Percentiles rank a stretch among this genome's conserved stretches.
These are phyloP conservation scores for Mystacides longicornis DNA, from an alignment of 2,888 invertebrate species.

Conservation along the genomic window DNA sequence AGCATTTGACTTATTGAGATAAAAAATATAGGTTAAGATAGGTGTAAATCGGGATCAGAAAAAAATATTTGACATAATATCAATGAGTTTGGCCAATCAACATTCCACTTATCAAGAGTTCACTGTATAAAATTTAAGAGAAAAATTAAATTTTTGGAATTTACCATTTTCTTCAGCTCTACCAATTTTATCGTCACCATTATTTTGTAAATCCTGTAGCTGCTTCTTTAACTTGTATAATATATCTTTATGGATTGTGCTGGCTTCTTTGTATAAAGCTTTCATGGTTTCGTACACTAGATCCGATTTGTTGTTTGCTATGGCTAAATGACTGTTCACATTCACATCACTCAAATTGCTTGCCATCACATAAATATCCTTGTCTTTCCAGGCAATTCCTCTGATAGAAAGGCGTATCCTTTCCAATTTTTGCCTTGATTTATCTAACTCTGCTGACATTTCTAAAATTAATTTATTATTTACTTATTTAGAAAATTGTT, in stretches of 20 bases:
- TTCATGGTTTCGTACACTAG: constrained; percentile 40
- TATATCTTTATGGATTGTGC: constrained; percentile 42
- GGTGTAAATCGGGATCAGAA: no score
- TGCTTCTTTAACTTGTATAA: constrained; percentile 45
- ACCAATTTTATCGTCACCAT: constrained; percentile 62
- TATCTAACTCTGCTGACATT: constrained; percentile 32
- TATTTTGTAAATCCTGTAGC: constrained; percentile 48
- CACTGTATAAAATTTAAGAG: neutral
- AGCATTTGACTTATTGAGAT: no score
- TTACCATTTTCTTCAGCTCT: constrained; percentile 62
- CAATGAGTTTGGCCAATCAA: no score
- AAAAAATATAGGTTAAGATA: no score
- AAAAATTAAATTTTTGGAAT: neutral
- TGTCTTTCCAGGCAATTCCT: constrained; percentile 42
- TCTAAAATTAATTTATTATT: constrained; percentile 15
- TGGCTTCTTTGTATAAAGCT: constrained; percentile 43
- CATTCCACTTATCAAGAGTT: no score
- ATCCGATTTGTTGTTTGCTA: constrained; percentile 30
- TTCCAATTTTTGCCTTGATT: constrained; percentile 37
- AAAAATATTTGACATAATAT: no score
- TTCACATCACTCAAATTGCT: constrained; percentile 21
- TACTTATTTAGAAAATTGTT: no score
- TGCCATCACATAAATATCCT: constrained; percentile 32
- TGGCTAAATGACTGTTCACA: constrained; percentile 28
- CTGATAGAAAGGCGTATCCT: constrained; percentile 39